A percentile compares a stretch with the other conserved stretches of the same genome.
These are phyloP conservation scores for Ciconia stormi DNA, from an alignment of 2,113 vertebrate species.

Conservation along the genomic window DNA sequence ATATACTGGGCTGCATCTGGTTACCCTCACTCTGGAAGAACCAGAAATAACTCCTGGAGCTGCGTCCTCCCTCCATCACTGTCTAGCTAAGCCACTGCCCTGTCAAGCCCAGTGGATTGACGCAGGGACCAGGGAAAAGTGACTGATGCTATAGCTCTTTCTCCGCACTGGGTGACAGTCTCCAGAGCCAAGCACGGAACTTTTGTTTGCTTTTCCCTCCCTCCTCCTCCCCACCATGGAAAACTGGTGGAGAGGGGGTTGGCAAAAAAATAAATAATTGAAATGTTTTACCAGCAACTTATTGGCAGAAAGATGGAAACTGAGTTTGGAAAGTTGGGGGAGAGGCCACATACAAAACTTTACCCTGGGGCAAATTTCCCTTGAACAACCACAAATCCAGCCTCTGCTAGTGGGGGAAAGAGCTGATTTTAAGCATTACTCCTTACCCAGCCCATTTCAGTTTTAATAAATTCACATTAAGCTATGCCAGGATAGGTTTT, in stretches of 20 bases:
- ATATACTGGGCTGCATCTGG: not conserved
- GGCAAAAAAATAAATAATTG: not conserved
- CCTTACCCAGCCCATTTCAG: not conserved
- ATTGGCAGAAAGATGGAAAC: constrained; percentile 20
- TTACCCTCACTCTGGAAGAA: not conserved
- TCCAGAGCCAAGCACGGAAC: not conserved
- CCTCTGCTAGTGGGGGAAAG: not conserved
- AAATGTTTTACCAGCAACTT: not conserved
- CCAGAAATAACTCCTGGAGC: not conserved
- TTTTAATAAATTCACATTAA: not conserved
- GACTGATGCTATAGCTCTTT: not conserved
- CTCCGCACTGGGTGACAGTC: not conserved
- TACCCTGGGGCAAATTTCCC: not conserved
- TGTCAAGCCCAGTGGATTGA: not conserved
- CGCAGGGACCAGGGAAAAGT: not conserved
- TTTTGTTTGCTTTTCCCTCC: not conserved
- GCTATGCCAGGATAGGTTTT: not conserved
- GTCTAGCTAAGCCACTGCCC: not conserved
- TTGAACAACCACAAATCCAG: not conserved
- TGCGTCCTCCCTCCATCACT: not conserved
- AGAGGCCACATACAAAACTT: not conserved
- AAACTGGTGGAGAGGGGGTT: not conserved
- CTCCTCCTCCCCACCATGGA: not conserved
- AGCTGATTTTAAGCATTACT: not conserved
- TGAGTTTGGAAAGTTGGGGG: not conserved